Evolutionary conservation across 2,888 invertebrate genomes (phyloP).

Genomic region (Corythucha ciliata): DNA sequence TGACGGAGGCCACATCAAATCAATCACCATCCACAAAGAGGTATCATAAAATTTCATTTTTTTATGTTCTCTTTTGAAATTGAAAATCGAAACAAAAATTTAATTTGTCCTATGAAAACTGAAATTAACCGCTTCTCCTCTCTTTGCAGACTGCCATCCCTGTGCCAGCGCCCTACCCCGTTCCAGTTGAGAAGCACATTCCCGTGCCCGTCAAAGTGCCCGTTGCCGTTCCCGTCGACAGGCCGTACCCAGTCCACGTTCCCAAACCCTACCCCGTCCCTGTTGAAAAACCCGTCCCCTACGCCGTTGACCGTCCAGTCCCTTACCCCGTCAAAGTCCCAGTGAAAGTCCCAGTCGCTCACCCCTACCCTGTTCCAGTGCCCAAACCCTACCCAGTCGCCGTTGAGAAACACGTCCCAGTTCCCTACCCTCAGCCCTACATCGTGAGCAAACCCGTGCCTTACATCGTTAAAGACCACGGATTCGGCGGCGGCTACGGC

Average conservation of each 20-base stretch:
- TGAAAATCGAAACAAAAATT: neutral
- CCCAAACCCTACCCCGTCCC: constrained; percentile 42
- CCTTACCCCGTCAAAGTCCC: constrained; percentile 40
- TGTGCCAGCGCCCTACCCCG: constrained; percentile 47
- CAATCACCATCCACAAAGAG: constrained; percentile 43
- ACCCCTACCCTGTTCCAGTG: constrained; percentile 39
- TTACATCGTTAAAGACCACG: constrained; percentile 39
- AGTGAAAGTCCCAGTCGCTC: constrained; percentile 36
- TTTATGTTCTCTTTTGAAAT: neutral
- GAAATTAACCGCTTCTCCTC: neutral
- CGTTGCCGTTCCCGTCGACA: constrained; percentile 40
- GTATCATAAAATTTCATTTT: constrained; percentile 41
- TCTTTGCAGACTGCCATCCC: constrained; percentile 41
- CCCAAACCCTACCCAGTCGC: constrained; percentile 42
- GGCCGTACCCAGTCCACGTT: constrained; percentile 40
- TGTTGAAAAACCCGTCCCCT: constrained; percentile 43
- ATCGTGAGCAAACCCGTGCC: constrained; percentile 49
- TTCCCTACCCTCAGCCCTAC: constrained; percentile 48
- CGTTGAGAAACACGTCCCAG: constrained; percentile 43
- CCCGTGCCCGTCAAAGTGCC: constrained; percentile 42
- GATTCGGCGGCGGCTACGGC: constrained; percentile 35
- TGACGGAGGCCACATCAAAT: constrained; percentile 29
- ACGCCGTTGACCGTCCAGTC: constrained; percentile 46
- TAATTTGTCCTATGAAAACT: neutral
- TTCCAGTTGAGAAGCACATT: constrained; percentile 46